Conservation (phyloP, 2,113 vertebrate genomes). For the Mystacornis crossleyi region DNA sequence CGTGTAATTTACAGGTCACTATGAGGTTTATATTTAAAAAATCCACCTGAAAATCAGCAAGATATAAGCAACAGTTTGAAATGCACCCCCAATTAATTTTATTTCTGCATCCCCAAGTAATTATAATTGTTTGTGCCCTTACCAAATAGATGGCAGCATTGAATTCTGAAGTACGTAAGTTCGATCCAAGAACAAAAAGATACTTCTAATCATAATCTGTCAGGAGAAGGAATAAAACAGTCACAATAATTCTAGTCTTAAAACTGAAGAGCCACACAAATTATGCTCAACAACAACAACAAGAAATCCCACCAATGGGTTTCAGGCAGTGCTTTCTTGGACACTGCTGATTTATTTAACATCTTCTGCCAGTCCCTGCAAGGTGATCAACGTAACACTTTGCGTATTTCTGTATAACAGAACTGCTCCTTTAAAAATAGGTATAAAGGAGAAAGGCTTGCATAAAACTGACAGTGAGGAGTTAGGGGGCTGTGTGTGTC, state of each 20-base stretch:
- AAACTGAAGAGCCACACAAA: neutral
- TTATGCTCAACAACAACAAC: neutral
- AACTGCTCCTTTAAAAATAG: neutral
- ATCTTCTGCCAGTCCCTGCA: neutral
- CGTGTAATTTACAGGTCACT: neutral
- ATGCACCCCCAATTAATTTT: neutral
- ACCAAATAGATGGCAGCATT: conserved; percentile 99
- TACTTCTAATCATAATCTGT: conserved; percentile 99
- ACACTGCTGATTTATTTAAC: neutral
- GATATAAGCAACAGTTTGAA: neutral
- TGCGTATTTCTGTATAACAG: neutral
- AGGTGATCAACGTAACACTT: neutral
- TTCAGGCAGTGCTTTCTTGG: neutral
- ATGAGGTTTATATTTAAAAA: neutral
- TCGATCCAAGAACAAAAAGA: conserved; percentile 99
- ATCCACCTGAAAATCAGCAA: neutral
- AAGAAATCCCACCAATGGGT: neutral
- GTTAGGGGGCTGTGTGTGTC: accelerated
- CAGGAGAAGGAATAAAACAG: conserved; percentile 29
- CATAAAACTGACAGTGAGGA: neutral
- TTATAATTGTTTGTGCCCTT: conserved; percentile 63
- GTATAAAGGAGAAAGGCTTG: neutral
- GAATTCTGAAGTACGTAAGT: conserved; percentile 99
- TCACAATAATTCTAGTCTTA: neutral
- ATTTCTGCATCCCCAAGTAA: neutral